Percentiles rank a stretch among this genome's conserved stretches.
phyloP scores from a whole-genome alignment of 1,140 invertebrate species.

The Drosophila melanogaster region DNA sequence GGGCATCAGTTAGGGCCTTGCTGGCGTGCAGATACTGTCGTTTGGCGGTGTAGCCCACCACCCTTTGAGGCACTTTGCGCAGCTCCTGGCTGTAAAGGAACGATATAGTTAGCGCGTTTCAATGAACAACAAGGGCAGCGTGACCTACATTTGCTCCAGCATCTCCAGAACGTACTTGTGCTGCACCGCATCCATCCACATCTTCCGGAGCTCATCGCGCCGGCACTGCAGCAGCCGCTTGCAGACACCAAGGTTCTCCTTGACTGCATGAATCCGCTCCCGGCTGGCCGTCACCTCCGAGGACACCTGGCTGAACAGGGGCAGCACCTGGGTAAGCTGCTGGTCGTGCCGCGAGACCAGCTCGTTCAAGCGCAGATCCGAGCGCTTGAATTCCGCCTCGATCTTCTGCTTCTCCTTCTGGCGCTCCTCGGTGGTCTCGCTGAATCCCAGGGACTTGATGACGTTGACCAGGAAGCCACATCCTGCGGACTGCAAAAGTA shows the following conservation, averaged over 20 bases:
- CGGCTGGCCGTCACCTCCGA: slow-evolving; percentile 87
- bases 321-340: slow-evolving; percentile 92
- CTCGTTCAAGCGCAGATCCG: slow-evolving; percentile 94
- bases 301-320: slow-evolving; percentile 83
- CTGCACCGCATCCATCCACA: slow-evolving; percentile 96
- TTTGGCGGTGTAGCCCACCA: slow-evolving; percentile 89
- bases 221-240: slow-evolving; percentile 95
- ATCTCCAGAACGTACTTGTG: slow-evolving; percentile 95
- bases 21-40: slow-evolving; percentile 96
- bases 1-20: slow-evolving; percentile 89
- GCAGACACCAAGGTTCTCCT: slow-evolving; percentile 95
- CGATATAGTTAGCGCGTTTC: not conserved
- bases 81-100: slow-evolving; percentile 89
- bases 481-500: slow-evolving; percentile 60
- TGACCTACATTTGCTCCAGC: slow-evolving; percentile 94
- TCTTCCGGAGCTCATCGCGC: slow-evolving; percentile 95
- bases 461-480: slow-evolving; percentile 93
- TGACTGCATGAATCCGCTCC: slow-evolving; percentile 92
- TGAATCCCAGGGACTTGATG: slow-evolving; percentile 95
- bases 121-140: not conserved
- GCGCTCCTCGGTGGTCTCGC: slow-evolving; percentile 96
- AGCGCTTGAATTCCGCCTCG: slow-evolving; percentile 96
- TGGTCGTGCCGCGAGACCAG: slow-evolving; percentile 94
- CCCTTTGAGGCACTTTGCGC: slow-evolving; percentile 90
- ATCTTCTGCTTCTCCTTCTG: slow-evolving; percentile 97